Conservation (phyloP, 53 echinoderm and acorn worm genomes). For the Apostichopus leukothele region DNA sequence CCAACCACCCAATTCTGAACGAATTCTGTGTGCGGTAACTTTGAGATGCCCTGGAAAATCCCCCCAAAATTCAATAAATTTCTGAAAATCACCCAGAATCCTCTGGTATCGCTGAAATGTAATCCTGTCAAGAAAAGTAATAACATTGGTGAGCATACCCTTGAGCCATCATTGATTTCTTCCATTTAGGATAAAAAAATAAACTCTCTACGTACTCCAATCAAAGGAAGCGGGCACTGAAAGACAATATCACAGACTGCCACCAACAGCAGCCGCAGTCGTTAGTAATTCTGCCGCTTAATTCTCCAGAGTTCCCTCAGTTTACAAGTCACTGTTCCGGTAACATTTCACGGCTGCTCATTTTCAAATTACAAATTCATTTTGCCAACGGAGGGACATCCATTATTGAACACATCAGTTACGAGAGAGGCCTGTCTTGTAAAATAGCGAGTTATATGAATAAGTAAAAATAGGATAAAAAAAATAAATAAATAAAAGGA, state of each 20-base stretch:
- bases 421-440: constrained; percentile 32
- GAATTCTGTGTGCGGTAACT: not conserved
- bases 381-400: constrained; percentile 43
- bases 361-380: constrained; percentile 41
- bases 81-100: constrained; percentile 33
- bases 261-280: constrained; percentile 5
- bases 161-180: constrained; percentile 45
- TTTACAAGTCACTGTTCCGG: constrained; percentile 7
- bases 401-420: constrained; percentile 40
- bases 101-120: constrained; percentile 37
- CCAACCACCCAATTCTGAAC: not conserved
- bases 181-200: constrained; percentile 19
- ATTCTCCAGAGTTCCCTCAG: constrained; percentile 21
- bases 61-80: constrained; percentile 30
- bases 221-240: constrained; percentile 10
- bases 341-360: constrained; percentile 8
- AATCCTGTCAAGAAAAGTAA: constrained; percentile 19
- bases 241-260: constrained; percentile 25
- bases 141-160: constrained; percentile 36
- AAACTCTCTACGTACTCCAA: constrained; percentile 21
- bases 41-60: not conserved
- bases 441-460: constrained; percentile 10
- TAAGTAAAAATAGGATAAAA: not conserved
- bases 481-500: not conserved
- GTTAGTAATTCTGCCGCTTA: constrained; percentile 24